Percentiles rank a stretch among this genome's conserved stretches.
Evolutionary conservation across 2,797 vertebrate genomes (phyloP).

Genomic region (Pitangus sulphuratus): DNA sequence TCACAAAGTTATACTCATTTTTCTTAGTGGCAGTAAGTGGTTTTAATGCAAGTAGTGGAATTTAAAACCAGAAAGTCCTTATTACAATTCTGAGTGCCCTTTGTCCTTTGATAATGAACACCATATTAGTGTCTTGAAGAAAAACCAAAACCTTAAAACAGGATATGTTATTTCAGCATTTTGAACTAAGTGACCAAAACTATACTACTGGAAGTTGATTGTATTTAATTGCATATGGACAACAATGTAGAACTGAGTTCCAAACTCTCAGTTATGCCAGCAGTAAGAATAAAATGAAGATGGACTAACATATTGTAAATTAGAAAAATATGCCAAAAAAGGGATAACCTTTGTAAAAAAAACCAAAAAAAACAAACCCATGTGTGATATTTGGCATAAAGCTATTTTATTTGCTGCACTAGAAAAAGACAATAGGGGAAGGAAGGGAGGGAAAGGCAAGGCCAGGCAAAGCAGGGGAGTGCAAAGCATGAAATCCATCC

Average conservation of each 20-base stretch:
- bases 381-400: neutral
- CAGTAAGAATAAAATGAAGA: neutral
- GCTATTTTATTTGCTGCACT: neutral
- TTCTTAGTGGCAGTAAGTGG: conserved; percentile 55
- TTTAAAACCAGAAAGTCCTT: conserved; percentile 64
- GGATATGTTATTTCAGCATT: conserved; percentile 42
- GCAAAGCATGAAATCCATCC: neutral
- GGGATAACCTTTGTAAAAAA: neutral
- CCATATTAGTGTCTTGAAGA: conserved; percentile 46
- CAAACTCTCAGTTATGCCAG: neutral
- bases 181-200: conserved; percentile 34
- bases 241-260: neutral
- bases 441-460: neutral
- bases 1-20: conserved; percentile 58
- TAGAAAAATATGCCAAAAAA: neutral
- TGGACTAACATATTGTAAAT: neutral
- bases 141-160: conserved; percentile 45
- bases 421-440: neutral
- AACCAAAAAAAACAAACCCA: neutral
- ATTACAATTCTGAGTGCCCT: conserved; percentile 53
- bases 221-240: neutral
- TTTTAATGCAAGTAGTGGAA: conserved; percentile 67
- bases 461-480: neutral
- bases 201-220: neutral
- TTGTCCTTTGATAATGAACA: conserved; percentile 64